Evolutionary conservation across 2,797 vertebrate genomes (phyloP).

Genomic region (Sebastes steindachneri): DNA sequence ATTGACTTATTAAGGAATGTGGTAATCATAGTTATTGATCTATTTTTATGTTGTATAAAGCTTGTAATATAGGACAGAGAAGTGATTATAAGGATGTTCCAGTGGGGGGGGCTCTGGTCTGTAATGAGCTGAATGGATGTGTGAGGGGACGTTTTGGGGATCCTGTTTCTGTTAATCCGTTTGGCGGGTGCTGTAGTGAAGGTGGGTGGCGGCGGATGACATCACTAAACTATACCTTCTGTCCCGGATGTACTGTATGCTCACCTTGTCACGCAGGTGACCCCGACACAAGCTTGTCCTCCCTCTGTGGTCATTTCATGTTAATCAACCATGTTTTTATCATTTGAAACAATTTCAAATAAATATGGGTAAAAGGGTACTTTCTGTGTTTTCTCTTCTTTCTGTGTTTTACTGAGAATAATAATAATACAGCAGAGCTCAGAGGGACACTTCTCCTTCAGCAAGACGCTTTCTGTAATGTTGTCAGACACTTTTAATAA

Average conservation of each 20-base stretch:
- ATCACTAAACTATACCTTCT: not conserved
- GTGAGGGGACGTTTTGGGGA: slow-evolving; percentile 14
- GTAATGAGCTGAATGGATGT: slow-evolving; percentile 28
- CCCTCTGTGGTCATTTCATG: slow-evolving; percentile 66
- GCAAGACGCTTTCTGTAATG: no score
- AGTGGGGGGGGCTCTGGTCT: slow-evolving; percentile 53
- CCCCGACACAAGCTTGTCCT: slow-evolving; percentile 22
- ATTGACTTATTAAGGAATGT: slow-evolving; percentile 81
- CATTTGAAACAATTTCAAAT: slow-evolving; percentile 77
- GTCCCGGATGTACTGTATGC: slow-evolving; percentile 8
- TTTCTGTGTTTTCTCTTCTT: not conserved
- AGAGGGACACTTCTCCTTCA: no score
- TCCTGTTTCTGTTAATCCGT: not conserved
- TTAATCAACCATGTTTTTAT: slow-evolving; percentile 81
- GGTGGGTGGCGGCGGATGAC: not conserved
- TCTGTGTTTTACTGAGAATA: not conserved
- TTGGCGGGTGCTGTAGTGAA: not conserved
- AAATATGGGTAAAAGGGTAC: slow-evolving; percentile 74
- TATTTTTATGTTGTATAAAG: slow-evolving; percentile 90
- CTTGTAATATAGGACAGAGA: slow-evolving; percentile 82
- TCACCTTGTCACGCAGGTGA: not conserved
- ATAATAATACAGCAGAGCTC: no score
- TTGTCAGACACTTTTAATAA: no score
- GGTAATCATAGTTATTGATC: slow-evolving; percentile 85
- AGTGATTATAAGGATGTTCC: slow-evolving; percentile 63